Evolutionary conservation across 1,140 invertebrate genomes (phyloP), one percentile per base, ranked within the genome.

Genomic region (Probaryconus sp.): DNA sequence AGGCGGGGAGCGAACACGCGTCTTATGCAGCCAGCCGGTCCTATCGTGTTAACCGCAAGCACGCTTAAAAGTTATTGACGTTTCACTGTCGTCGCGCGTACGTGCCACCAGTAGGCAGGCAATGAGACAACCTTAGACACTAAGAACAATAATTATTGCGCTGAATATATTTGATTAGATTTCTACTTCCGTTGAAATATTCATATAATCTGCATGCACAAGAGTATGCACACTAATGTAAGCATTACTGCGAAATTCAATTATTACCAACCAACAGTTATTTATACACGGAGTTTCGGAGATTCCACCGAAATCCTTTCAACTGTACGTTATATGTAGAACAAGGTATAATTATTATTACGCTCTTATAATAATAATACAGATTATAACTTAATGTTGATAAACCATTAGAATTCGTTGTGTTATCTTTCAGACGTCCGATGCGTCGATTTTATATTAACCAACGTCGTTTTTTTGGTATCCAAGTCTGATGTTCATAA

Each of bases 61-160:
- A 55, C 31, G 53, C 72, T 68, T 56, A 60, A 56, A 76, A 68
- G 43, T 58, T 61, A 76, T 71, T 55, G 67, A 76, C 63, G 38
- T 68, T 28, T 20, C 56, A 48, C 37, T 60, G 55, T 63, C 33
- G 60, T 61, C 13, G 31, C 17, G 37, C 42, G 28, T 14, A 50
- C 2, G 14, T n/a, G 11, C 33, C 18, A 7, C 40, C 35, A 61
- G 47, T 69, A 40, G 48, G 21, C 17, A 37, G 7, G 16, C 43
- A 18, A 21, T 10, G 11, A 61, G 55, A 55, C 40, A 50, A 55
- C 53, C 47, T 53, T 14, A 40, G 42, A 38, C 38, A 31, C 58
- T 38, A 64, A 58, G 58, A 68, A 75, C 64, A 64, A 75, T 75
- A 64, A 75, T 75, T 51, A 58, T 58, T 21, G 14, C 13, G 5